Conservation (phyloP, 2,888 invertebrate genomes). For the Portevinia maculata region DNA sequence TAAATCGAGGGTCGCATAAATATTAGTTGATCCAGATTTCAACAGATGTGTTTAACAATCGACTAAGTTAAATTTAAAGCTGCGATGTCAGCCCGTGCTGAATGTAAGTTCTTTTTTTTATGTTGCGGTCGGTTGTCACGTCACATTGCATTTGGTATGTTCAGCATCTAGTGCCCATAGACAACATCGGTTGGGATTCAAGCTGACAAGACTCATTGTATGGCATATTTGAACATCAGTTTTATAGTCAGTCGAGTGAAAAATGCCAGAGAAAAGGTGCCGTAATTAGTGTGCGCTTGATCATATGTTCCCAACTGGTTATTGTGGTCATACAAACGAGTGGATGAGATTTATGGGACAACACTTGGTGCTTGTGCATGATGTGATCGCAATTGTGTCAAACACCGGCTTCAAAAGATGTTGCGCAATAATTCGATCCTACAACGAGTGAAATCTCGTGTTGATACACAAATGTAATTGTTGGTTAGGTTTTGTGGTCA, state of each 20-base stretch:
- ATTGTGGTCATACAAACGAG: slow-evolving; percentile 36
- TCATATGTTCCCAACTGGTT: slow-evolving; percentile 54
- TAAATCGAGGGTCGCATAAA: slow-evolving; percentile 49
- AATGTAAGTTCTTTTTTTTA: background rate
- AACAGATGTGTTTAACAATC: background rate
- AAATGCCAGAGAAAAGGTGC: slow-evolving; percentile 48
- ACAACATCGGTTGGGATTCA: slow-evolving; percentile 68
- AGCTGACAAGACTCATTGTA: slow-evolving; percentile 56
- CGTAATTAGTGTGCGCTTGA: slow-evolving; percentile 61
- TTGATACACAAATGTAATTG: slow-evolving; percentile 10
- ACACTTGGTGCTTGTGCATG: slow-evolving; percentile 16
- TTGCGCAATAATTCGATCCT: background rate
- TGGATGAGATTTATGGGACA: slow-evolving; percentile 45
- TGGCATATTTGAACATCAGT: slow-evolving; percentile 67
- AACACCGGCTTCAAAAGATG: slow-evolving; percentile 16
- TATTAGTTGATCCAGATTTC: slow-evolving; percentile 39
- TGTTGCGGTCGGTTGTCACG: slow-evolving; percentile 67
- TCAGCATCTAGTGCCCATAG: slow-evolving; percentile 63
- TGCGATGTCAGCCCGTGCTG: background rate
- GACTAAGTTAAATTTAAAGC: slow-evolving; percentile 20
- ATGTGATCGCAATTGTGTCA: slow-evolving; percentile 59
- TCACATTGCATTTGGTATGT: slow-evolving; percentile 61
- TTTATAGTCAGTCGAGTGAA: slow-evolving; percentile 63
- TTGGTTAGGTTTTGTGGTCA: slow-evolving; percentile 27
- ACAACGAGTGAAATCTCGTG: background rate